Evolutionary conservation across 2,888 invertebrate genomes (phyloP).

Genomic region (Cerastoderma edule): DNA sequence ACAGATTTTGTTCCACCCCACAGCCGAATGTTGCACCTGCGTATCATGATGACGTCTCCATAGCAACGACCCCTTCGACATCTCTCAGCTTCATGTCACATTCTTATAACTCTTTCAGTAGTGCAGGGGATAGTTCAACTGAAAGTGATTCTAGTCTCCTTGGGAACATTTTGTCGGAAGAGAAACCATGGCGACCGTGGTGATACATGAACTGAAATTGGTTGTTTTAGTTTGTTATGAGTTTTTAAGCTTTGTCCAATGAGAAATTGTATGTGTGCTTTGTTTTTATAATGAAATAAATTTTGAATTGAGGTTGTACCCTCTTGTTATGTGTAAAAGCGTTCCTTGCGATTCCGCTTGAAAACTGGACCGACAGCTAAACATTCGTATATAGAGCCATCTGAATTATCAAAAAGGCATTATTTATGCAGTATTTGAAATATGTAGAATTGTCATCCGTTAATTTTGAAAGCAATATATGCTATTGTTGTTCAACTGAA

Average conservation of each 20-base stretch:
- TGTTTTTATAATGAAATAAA: slow-evolving; percentile 10
- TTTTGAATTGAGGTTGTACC: too few species aligned
- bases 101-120: not conserved
- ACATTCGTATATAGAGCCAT: too few species aligned
- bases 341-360: too few species aligned
- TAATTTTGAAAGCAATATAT: too few species aligned
- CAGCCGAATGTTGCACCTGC: not conserved
- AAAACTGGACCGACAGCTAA: too few species aligned
- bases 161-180: slow-evolving; percentile 16
- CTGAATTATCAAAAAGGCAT: too few species aligned
- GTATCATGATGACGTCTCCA: not conserved
- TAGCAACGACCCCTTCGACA: slow-evolving; percentile 5
- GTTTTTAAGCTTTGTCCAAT: not conserved
- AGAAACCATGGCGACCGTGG: slow-evolving; percentile 20
- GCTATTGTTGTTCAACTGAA: too few species aligned
- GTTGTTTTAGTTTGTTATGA: not conserved
- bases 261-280: not conserved
- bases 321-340: too few species aligned
- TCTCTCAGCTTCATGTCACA: too few species aligned
- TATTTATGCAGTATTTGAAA: too few species aligned
- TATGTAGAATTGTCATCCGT: too few species aligned
- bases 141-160: slow-evolving; percentile 9
- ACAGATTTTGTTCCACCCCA: slow-evolving; percentile 15
- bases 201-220: not conserved
- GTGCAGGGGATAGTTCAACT: not conserved